Percentiles rank a stretch among this genome's conserved stretches.
These are phyloP conservation scores for Drosophila peninsularis DNA, from an alignment of 2,888 invertebrate species.

Conservation along the genomic window DNA sequence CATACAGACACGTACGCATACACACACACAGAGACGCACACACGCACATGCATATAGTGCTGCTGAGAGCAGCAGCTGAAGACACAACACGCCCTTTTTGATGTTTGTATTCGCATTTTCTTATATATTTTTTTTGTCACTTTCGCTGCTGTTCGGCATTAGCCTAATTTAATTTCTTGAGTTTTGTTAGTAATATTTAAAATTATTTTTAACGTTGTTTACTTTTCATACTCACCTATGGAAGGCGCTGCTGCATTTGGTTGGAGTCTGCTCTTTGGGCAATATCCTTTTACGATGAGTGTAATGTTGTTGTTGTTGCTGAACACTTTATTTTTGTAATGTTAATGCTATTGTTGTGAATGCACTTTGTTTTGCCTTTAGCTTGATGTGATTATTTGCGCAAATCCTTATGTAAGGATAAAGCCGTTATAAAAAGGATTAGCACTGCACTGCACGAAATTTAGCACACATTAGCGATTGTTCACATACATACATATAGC, in stretches of 20 bases:
- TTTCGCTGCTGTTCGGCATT: conserved; percentile 30
- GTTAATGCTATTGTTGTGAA: conserved; percentile 36
- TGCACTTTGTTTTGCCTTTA: conserved; percentile 50
- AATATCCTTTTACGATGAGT: conserved; percentile 35
- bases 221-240: conserved; percentile 42
- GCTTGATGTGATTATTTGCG: conserved; percentile 43
- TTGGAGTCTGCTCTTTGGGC: conserved; percentile 12
- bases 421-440: conserved; percentile 55
- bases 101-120: conserved; percentile 54
- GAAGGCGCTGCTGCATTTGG: conserved; percentile 24
- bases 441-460: conserved; percentile 46
- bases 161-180: conserved; percentile 15
- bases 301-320: conserved; percentile 34
- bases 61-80: conserved; percentile 51
- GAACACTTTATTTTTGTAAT: conserved; percentile 56
- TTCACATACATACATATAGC: background rate
- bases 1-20: conserved; percentile 27
- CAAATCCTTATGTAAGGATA: conserved; percentile 49
- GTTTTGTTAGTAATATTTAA: conserved; percentile 4
- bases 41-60: conserved; percentile 14
- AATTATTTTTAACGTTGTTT: conserved; percentile 5
- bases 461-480: conserved; percentile 20
- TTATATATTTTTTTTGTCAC: conserved; percentile 34
- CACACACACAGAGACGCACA: conserved; percentile 13
- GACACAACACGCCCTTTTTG: conserved; percentile 71